phyloP scores from a whole-genome alignment of 2,797 vertebrate genomes.

The Tenualosa thibaudeaui region DNA sequence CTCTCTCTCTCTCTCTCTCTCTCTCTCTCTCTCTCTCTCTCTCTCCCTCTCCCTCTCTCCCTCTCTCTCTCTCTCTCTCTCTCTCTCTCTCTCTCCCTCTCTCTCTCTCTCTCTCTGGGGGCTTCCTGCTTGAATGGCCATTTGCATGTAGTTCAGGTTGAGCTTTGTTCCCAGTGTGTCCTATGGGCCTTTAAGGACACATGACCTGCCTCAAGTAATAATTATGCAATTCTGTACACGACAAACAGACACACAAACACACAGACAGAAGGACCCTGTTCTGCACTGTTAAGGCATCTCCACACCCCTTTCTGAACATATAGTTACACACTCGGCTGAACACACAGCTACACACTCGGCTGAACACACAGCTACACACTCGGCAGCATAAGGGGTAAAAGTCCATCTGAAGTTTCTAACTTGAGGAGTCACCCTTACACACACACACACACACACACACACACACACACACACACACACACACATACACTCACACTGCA shows the following conservation, averaged over 20 bases:
- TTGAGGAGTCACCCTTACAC: background rate
- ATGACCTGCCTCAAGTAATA: background rate
- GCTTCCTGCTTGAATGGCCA: background rate
- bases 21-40: no score
- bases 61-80: no score
- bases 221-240: background rate
- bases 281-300: background rate
- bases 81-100: no score
- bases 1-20: no score
- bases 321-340: no score
- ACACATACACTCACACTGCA: background rate
- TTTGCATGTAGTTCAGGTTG: background rate
- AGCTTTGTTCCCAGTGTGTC: background rate
- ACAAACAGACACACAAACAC: background rate
- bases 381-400: background rate
- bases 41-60: no score
- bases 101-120: background rate
- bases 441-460: background rate
- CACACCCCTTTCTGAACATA: background rate
- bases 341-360: background rate
- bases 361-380: background rate
- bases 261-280: background rate
- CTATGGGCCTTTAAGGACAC: background rate
- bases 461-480: background rate
- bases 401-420: background rate